Conservation (phyloP, 2,113 vertebrate species). For the Hyla sarda region DNA sequence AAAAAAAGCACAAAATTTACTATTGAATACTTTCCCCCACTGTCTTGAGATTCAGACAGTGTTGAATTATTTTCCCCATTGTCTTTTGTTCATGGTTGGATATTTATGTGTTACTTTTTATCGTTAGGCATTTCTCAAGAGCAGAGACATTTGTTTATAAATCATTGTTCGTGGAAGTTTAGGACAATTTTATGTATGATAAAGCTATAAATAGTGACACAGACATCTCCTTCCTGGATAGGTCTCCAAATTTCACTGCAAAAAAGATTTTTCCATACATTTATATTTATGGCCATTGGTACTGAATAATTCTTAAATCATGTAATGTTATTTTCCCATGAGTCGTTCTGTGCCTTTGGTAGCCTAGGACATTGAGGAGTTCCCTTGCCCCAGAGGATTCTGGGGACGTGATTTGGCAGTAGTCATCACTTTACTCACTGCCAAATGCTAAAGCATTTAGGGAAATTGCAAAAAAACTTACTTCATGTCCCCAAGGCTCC, state of each 20-base stretch:
- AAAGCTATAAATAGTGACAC: neutral
- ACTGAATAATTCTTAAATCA: neutral
- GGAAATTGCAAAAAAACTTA: slow-evolving; percentile 17
- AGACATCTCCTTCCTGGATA: neutral
- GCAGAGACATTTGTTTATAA: neutral
- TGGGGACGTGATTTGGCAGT: slow-evolving; percentile 32
- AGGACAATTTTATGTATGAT: neutral
- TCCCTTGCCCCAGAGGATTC: neutral
- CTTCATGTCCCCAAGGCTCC: slow-evolving; percentile 23
- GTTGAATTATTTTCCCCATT: neutral
- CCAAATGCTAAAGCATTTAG: slow-evolving; percentile 34
- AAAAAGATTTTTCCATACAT: neutral
- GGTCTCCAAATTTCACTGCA: neutral
- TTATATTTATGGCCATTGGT: neutral
- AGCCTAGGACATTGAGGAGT: neutral
- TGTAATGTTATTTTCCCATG: slow-evolving; percentile 22
- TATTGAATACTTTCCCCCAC: too few species aligned
- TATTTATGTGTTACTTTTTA: neutral
- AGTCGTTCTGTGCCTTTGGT: slow-evolving; percentile 2
- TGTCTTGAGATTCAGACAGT: too few species aligned
- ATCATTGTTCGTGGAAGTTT: neutral
- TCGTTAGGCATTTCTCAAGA: neutral
- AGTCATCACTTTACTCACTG: slow-evolving; percentile 6
- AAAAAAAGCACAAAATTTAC: too few species aligned
- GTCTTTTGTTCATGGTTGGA: neutral